Evolutionary conservation across 2,113 vertebrate species (phyloP).

Genomic region (Motacilla alba): DNA sequence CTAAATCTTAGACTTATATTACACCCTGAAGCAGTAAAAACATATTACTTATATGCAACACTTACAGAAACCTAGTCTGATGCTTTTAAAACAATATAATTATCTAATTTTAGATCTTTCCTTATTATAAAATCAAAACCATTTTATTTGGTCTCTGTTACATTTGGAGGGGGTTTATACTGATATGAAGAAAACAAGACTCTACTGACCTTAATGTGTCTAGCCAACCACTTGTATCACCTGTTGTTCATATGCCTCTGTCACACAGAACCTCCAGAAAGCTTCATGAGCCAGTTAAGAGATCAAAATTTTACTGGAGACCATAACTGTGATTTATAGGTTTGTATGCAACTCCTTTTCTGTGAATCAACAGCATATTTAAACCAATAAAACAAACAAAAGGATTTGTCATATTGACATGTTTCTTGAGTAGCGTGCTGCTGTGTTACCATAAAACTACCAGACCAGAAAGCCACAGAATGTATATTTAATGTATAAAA

Average conservation of each 20-base stretch:
- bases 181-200: background rate
- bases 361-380: background rate
- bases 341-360: background rate
- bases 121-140: background rate
- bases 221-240: background rate
- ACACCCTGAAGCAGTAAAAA: background rate
- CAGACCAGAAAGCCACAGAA: background rate
- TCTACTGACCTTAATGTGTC: background rate
- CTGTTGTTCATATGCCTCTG: background rate
- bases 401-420: background rate
- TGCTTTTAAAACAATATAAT: background rate
- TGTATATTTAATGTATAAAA: background rate
- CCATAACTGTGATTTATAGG: background rate
- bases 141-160: background rate
- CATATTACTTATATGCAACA: background rate
- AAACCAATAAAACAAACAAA: background rate
- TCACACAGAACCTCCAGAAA: background rate
- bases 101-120: background rate
- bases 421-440: background rate
- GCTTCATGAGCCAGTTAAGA: background rate
- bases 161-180: background rate
- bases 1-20: background rate
- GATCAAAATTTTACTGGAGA: background rate
- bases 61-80: background rate
- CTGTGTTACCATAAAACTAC: background rate